Conservation (phyloP, 35 echinoderm and acorn worm species). For the Patiria miniata region DNA sequence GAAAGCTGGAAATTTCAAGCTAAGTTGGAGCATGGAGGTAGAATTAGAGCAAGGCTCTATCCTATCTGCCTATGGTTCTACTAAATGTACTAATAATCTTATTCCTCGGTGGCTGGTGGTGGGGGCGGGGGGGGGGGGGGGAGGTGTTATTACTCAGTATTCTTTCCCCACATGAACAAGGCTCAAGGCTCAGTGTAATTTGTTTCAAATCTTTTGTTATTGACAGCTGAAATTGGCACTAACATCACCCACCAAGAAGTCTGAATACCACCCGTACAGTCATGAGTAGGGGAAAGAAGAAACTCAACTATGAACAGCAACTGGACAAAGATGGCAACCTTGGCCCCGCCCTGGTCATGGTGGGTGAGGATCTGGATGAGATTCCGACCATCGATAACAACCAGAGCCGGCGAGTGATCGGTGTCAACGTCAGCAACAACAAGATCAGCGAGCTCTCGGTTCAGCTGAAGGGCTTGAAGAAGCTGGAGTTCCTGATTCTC, state of each 20-base stretch:
- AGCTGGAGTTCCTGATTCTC: slow-evolving; percentile 59
- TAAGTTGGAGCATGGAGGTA: no score
- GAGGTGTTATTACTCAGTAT: no score
- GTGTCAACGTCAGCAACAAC: slow-evolving; percentile 68
- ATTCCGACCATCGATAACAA: neutral
- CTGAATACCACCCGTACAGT: neutral
- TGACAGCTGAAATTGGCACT: neutral
- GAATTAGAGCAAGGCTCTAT: no score
- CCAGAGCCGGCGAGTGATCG: slow-evolving; percentile 25
- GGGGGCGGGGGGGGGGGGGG: no score
- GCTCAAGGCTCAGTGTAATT: no score
- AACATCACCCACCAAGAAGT: neutral
- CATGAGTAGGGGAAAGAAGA: slow-evolving; percentile 8
- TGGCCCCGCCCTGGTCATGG: slow-evolving; percentile 13
- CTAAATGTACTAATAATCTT: no score
- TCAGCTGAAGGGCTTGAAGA: slow-evolving; percentile 54
- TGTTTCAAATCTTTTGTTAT: no score
- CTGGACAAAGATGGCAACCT: slow-evolving; percentile 1
- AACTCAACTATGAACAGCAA: slow-evolving; percentile 16
- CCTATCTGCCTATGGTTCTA: no score
- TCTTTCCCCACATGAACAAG: no score
- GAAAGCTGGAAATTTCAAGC: no score
- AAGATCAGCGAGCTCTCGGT: slow-evolving; percentile 67
- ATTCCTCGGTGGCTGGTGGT: no score
- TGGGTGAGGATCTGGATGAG: neutral